phyloP scores from a whole-genome alignment of 2,113 vertebrate species.

The Forbesichthys papilliferus region DNA sequence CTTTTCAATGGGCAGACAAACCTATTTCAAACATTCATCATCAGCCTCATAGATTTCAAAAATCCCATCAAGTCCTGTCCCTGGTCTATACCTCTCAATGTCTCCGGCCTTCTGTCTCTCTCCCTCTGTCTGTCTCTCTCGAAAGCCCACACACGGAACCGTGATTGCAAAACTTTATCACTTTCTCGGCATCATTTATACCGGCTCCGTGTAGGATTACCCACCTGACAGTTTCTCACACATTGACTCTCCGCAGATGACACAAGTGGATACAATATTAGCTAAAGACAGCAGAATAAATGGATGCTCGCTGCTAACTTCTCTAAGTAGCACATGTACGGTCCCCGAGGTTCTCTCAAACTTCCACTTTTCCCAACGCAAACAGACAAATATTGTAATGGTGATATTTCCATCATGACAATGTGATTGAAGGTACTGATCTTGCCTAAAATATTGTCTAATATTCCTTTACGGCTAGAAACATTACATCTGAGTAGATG shows the following conservation, averaged over 20 bases:
- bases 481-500: too few species aligned
- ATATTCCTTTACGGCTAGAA: too few species aligned
- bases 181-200: constrained; percentile 64
- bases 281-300: constrained; percentile 60
- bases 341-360: constrained; percentile 43
- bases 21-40: constrained; percentile 82
- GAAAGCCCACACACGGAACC: constrained; percentile 39
- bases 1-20: constrained; percentile 78
- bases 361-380: constrained; percentile 57
- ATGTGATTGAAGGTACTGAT: constrained; percentile 50
- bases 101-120: constrained; percentile 51
- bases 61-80: constrained; percentile 77
- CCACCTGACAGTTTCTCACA: constrained; percentile 68
- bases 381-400: constrained; percentile 48
- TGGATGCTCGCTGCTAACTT: constrained; percentile 62
- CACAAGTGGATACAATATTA: constrained; percentile 56
- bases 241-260: constrained; percentile 47
- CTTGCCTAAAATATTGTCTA: too few species aligned
- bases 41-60: constrained; percentile 77
- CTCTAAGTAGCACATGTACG: constrained; percentile 16
- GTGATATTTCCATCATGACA: neutral
- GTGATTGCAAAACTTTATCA: constrained; percentile 58
- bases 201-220: constrained; percentile 58
- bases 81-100: constrained; percentile 61
- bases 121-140: constrained; percentile 43